Base-by-base conservation (phyloP, 2,113 vertebrate genomes). In the Cyprichromis sp. region DNA sequence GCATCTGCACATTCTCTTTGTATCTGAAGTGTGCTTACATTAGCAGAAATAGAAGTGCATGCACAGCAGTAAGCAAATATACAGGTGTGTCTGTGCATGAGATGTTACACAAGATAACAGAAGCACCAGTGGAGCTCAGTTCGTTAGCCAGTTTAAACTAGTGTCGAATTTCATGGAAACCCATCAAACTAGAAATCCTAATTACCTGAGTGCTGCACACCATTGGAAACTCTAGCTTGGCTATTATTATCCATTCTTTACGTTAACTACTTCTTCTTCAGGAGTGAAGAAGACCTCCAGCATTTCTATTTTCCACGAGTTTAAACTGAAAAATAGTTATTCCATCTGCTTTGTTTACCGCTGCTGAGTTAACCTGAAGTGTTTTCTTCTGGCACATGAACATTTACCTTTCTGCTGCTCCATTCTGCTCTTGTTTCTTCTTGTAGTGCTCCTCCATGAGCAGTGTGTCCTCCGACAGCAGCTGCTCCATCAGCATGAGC, bases 401-500 rank as follows among this genome's bases (percentile, higher is more conserved):
- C 29, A 31, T 76, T 90, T 54, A 97, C 96, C 94, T 95, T 78
- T 95, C 78, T 21, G 52, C 47, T 12, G 86, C 63, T 55, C 83
- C 89, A 82, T 79, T 88, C 94, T 94, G 93, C 87, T 93, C 87
- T 87, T 94, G 95, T 83, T 96, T 97, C 88, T 95, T 96, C 91
- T 95, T 97, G 84, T 96, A 97, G 92, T 97, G 96, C 91, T 96
- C 96, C 83, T 95, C 96, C 96, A 97, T 95, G 53, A 96, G 80
- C 84, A 97, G 95, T n/a, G 96, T 73, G 84, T 96, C 96, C 86
- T 97, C 95, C 2, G 97, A 97, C 85, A 99, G 96, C 80, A 99
- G 95, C 83, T 97, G 97, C 91, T 98, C 98, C 97, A 99, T 97
- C 87, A 99, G 95, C 91, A 97, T 97, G 61, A 97, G 87, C 5